phyloP scores from a whole-genome alignment of 1,140 invertebrate species.

The Drosophila nigrodunni region DNA sequence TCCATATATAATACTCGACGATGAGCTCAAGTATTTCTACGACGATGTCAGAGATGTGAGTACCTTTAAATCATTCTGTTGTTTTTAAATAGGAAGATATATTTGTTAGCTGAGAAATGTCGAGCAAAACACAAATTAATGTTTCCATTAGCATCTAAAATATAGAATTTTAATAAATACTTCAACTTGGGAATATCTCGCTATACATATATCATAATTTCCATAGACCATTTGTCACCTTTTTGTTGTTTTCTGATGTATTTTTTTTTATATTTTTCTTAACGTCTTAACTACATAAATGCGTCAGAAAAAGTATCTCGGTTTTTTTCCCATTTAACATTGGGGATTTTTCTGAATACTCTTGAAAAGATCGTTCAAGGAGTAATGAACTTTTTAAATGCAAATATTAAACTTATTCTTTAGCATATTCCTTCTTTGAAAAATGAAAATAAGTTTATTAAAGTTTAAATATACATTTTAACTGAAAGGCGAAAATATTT shows the following conservation, averaged over 20 bases:
- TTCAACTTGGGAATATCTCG: neutral
- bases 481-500: no score
- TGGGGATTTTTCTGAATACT: slow-evolving; percentile 15
- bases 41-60: slow-evolving; percentile 92
- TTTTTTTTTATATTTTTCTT: slow-evolving; percentile 20
- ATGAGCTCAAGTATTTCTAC: slow-evolving; percentile 93
- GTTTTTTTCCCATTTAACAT: slow-evolving; percentile 8
- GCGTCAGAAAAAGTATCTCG: slow-evolving; percentile 3
- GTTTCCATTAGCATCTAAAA: no score
- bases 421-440: no score
- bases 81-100: no score
- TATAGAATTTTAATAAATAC: no score
- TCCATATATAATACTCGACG: slow-evolving; percentile 93
- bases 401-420: no score
- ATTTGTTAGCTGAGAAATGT: no score
- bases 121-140: no score
- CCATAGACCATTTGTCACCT: neutral
- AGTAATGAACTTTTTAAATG: no score
- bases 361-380: neutral
- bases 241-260: neutral
- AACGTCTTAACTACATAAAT: neutral
- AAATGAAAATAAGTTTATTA: no score
- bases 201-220: no score
- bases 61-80: slow-evolving; percentile 19
- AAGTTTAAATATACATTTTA: no score